Evolutionary conservation across 2,888 invertebrate genomes (phyloP).

Genomic region (Sympetrum striolatum): DNA sequence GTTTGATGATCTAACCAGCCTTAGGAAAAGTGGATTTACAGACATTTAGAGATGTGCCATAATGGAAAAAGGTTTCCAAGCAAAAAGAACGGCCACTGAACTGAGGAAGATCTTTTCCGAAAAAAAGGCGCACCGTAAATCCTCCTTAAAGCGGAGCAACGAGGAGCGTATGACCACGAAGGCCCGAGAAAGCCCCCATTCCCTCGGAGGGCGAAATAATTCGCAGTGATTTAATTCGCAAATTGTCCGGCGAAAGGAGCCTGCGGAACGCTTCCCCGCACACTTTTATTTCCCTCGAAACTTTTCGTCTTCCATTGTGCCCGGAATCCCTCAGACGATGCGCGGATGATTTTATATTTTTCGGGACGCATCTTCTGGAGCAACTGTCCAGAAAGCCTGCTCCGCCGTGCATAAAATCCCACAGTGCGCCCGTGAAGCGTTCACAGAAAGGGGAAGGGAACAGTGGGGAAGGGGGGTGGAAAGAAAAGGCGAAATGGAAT

Average conservation of each 20-base stretch:
- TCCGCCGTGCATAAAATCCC: neutral
- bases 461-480: neutral
- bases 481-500: neutral
- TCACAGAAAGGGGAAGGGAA: neutral
- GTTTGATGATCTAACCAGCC: no score
- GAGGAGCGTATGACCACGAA: no score
- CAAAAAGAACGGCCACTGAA: no score
- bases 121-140: no score
- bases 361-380: neutral
- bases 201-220: neutral
- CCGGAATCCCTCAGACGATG: neutral
- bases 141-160: no score
- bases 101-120: no score
- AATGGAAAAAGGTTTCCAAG: no score
- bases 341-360: neutral
- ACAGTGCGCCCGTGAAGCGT: neutral
- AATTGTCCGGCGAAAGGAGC: neutral
- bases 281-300: neutral
- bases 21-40: no score
- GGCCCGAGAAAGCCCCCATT: no score
- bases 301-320: neutral
- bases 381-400: slow-evolving; percentile 11
- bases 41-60: no score
- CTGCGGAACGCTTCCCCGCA: neutral
- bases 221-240: neutral